phyloP scores from a whole-genome alignment of 2,113 vertebrate genomes.

The Varanus komodoensis region DNA sequence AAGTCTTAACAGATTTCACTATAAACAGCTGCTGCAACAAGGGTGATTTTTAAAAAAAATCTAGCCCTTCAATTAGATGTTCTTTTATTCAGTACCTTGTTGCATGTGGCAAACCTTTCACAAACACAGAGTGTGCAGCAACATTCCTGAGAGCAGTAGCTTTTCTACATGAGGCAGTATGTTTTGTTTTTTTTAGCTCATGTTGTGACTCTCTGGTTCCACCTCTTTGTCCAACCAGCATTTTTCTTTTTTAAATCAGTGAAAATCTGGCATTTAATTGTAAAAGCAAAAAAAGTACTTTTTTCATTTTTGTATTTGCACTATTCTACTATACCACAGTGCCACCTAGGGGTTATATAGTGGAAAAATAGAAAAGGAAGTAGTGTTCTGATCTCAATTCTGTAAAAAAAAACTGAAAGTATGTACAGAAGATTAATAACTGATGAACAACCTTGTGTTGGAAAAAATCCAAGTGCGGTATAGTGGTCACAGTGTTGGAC shows the following conservation, averaged over 20 bases:
- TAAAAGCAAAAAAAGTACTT: no score
- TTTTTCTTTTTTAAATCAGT: no score
- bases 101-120: background rate
- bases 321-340: no score
- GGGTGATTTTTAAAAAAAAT: background rate
- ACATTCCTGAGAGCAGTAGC: background rate
- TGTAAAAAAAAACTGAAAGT: no score
- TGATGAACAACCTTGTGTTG: background rate
- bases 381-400: no score
- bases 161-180: no score
- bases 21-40: background rate
- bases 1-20: background rate
- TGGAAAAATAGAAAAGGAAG: no score
- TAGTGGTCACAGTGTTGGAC: background rate
- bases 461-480: background rate
- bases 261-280: no score
- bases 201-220: no score
- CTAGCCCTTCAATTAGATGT: background rate
- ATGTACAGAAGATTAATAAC: background rate
- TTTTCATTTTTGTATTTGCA: no score
- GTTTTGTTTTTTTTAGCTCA: no score
- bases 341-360: background rate
- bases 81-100: background rate
- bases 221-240: no score
- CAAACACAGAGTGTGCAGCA: background rate